Evolutionary conservation across 2,113 vertebrate species (phyloP).

Genomic region (Serilophus lunatus): DNA sequence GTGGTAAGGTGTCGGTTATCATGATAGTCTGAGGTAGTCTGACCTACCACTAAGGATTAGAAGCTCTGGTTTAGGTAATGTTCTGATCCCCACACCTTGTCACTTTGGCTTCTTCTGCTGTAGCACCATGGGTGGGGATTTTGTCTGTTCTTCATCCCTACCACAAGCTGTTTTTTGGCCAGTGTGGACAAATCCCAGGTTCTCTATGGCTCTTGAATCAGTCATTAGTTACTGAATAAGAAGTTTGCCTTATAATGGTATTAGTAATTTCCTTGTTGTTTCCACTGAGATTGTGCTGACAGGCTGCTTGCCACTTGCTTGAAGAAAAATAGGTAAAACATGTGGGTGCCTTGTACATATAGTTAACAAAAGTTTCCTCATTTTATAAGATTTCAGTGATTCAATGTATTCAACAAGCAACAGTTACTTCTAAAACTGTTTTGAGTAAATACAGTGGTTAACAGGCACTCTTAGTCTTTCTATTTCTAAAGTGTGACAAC

Average conservation of each 20-base stretch:
- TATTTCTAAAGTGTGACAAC: slow-evolving; percentile 13
- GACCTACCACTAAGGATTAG: not conserved
- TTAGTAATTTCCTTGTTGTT: not conserved
- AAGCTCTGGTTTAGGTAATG: not conserved
- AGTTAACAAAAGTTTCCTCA: not conserved
- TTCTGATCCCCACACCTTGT: not conserved
- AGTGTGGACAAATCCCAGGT: not conserved
- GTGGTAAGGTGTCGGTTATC: not conserved
- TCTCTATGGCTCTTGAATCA: not conserved
- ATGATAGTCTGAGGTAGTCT: not conserved
- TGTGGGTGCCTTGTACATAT: not conserved
- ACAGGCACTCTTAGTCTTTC: not conserved
- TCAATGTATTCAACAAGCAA: not conserved
- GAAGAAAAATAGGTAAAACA: not conserved
- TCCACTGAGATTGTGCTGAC: not conserved
- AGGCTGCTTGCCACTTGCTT: not conserved
- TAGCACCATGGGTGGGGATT: not conserved
- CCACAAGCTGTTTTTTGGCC: not conserved
- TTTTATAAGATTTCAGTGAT: not conserved
- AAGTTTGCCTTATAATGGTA: not conserved
- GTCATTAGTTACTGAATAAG: not conserved
- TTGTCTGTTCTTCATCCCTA: not conserved
- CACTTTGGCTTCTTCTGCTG: not conserved
- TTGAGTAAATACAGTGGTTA: not conserved
- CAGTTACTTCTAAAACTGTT: not conserved